Base-by-base conservation (phyloP, 2,797 vertebrate genomes). In the Artibeus jamaicensis region DNA sequence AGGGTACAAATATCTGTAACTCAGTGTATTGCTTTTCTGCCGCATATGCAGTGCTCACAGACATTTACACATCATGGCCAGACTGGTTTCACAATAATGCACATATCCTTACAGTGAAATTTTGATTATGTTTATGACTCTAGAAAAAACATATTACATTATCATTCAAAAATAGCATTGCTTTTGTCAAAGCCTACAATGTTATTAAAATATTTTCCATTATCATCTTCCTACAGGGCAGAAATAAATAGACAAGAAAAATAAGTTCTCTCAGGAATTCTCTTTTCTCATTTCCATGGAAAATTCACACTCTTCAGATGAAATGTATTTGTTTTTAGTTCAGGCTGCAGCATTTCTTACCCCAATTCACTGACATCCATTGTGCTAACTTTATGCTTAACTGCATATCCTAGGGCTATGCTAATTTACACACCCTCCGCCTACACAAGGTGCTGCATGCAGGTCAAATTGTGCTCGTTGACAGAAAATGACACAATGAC, bases 181-280 rank as follows among this genome's bases (percentile, higher is more conserved):
- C 59, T 93, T 71, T 94, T 97, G 97, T 97, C 96, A 92, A 70
- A 96, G 90, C n/a, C 71, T 88, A 81, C 39, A 94, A 42, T 96
- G 55, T 81, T 97, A 91, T 95, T 89, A 95, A 96, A 98, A 46
- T 94, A 42, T 59, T 97, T 95, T 46, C 97, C 94, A 92, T 76
- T 91, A 97, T 70, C 67, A 78, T 96, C 84, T 96, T 87, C 95
- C 83, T 89, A 86, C 55, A 90, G 42, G 91, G 96, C 71, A 96
- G 93, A 98, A 98, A 97, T 59, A 97, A 82, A 96, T 71, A 96
- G 39, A 91, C 88, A 93, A 96, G 96, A 85, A 92, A 90, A 94
- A 93, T 93, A 87, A 24, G 32, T 79, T 98, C 90, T 95, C 96
- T 94, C 94, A 94, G 77, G 95, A 96, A 86, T 95, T 95, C 32